Evolutionary conservation across 2,888 invertebrate genomes (phyloP), one percentile per base, ranked within the genome.

Genomic region (Cosmopolites sordidus): DNA sequence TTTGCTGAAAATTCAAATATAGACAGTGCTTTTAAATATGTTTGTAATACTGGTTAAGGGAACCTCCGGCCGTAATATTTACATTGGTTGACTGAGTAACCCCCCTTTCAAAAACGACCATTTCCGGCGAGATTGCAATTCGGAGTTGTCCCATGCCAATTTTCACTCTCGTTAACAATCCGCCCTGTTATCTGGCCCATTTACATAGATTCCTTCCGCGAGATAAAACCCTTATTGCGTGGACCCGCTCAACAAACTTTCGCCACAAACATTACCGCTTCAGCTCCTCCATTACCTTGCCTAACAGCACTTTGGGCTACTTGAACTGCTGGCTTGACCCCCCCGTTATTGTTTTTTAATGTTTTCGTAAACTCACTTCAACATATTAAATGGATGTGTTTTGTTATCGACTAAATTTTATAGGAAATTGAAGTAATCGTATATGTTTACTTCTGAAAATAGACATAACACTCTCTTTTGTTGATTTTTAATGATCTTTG

Each of bases 141-240:
- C 12, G n/a, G 12, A 33, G n/a, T 33, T 33, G 33, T 33, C 12
- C 33, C 33, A 11, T 12, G 33, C 33, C 33, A 33, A 33, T 33
- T 33, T 33, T 33, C 33, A 12, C 33, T 33, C 33, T 33, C 33
- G 33, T 33, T 33, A 33, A 33, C 33, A 11, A 33, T 33, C 33
- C 33, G n/a, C n/a, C 12, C 33, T 11, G 47, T 44, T 48, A 47
- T 47, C 40, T 47, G 12, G 6, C 9, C 16, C 22, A 46, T 46
- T 39, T 39, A 39, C 39, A 47, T 29, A 39, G 40, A 47, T 47
- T 39, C 15, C 47, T 27, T 47, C 18, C 27, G 29, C 22, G 16
- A 40, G 47, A 47, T 47, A 47, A 40, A 38, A 15, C 40, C n/a
- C 33, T 45, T 30, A 45, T 45, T 45, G 48, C 33, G 16, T 16